Evolutionary conservation across 2,888 invertebrate species (phyloP), one percentile per base, ranked within the genome.

Genomic region (Tenthredo livida): DNA sequence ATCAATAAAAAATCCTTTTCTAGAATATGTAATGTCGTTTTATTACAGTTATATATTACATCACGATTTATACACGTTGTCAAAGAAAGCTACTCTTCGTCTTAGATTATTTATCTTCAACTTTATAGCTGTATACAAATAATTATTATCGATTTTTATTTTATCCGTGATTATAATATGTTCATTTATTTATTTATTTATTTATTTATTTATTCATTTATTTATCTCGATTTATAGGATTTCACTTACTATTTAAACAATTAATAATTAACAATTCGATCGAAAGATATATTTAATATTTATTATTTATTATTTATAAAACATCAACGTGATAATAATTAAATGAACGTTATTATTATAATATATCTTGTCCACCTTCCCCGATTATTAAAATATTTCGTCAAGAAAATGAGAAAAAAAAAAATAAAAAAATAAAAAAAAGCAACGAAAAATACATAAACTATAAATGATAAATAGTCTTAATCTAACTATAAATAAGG

Each of bases 281-380:
- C 17, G 4, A 50, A 50, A 54, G 54, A 54, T 54, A 54, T 29
- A 29, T 29, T 29, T 29, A 29, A 29, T 54, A 54, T n/a, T 54
- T n/a, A 54, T 54, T 54, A 54, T n/a, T 54, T n/a, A 54, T 54
- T 54, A 54, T 54, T 54, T n/a, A n/a, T 54, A n/a, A n/a, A 54
- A 54, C n/a, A 54, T 54, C 7, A n/a, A 54, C n/a, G 54, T 54
- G n/a, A 54, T 54, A 7, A 54, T 50, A 50, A 50, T 54, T n/a
- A 6, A 54, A 54, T 54, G n/a, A 54, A 54, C 54, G 54, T n/a
- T 54, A 54, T 54, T 37, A 37, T 54, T 54, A 54, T 54, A n/a
- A 54, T 54, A n/a, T 54, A n/a, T n/a, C n/a, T n/a, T 7, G 54
- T n/a, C 54, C 54, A 54, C 54, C 7, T 54, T n/a, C n/a, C n/a